Percentiles rank a stretch among this genome's conserved stretches.
phyloP scores from a whole-genome alignment of 2,797 vertebrate genomes.

The Chloroceryle amazona region DNA sequence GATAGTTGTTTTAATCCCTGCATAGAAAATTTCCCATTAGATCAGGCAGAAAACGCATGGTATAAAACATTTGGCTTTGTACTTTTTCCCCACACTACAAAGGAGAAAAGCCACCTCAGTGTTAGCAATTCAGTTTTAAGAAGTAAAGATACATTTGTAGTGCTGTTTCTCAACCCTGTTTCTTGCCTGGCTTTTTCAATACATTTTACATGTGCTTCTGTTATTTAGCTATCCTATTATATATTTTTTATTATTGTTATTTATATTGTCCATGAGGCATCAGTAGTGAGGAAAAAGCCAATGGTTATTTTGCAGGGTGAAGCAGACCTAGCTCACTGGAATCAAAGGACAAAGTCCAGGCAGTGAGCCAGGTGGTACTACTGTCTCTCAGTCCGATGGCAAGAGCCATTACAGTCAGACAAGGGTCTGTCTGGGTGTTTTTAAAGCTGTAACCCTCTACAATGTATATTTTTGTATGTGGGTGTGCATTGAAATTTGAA shows the following conservation, averaged over 20 bases:
- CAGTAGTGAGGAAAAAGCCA: neutral
- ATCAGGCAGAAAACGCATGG: neutral
- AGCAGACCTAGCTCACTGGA: neutral
- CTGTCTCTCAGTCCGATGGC: neutral
- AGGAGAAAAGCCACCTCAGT: neutral
- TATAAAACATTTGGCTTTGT: neutral
- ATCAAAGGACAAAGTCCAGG: neutral
- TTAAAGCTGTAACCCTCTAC: slow-evolving; percentile 6
- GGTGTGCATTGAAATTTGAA: slow-evolving; percentile 73
- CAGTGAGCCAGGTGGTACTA: neutral
- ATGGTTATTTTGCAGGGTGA: neutral
- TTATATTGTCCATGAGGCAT: neutral
- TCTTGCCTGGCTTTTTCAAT: neutral
- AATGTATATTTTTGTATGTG: slow-evolving; percentile 76
- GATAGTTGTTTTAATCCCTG: neutral
- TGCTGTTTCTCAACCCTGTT: neutral
- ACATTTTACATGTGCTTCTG: neutral
- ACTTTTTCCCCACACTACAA: neutral
- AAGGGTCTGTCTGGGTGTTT: neutral
- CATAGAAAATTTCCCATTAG: neutral
- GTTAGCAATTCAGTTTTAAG: neutral
- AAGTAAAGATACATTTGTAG: neutral
- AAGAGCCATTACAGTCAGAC: neutral
- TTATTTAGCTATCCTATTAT: neutral
- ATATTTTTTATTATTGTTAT: too few relatives aligned